Evolutionary conservation across 2,888 invertebrate genomes (phyloP), one percentile per base, ranked within the genome.

Genomic region (Sthenelais limicola): DNA sequence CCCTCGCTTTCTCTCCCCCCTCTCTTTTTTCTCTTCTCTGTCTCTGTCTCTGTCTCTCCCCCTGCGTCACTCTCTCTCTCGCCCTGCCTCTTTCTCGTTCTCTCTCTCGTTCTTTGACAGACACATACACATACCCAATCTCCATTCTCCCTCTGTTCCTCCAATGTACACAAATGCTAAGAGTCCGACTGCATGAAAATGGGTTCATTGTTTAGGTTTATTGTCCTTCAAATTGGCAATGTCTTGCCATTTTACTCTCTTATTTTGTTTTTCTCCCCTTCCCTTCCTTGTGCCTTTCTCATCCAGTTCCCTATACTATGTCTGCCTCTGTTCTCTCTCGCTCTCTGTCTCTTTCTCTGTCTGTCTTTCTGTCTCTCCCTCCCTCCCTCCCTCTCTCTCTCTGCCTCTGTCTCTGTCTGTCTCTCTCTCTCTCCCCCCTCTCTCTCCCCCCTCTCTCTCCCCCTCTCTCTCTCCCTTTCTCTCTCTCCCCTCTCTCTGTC

Each of bases 371-470:
- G 21, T 51, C 51, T n/a, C 21, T 24, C 51, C 7, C 21, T 51
- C 51, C n/a, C 51, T 51, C 51, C 51, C 51, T 51, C 51, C n/a
- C 51, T 51, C 51, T 24, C 51, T 24, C 24, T 24, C n/a, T 24
- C 24, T 24, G 7, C 9, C n/a, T 51, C n/a, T 5, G 5, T n/a
- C 51, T 5, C 51, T 24, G 7, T n/a, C 51, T 21, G 5, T 51
- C 7, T n/a, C 51, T 24, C 21, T n/a, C 51, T n/a, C 51, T n/a
- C 7, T 24, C 7, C 51, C 24, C 51, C n/a, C 51, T 5, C 9
- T n/a, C n/a, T 24, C 24, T n/a, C 7, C 51, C 51, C 51, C 9
- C 24, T n/a, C 21, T 24, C 24, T 24, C 24, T 24, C 9, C 9
- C 51, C n/a, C 51, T 51, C n/a, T 51, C n/a, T n/a, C 21, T 24